Evolutionary conservation across 2,797 vertebrate genomes (phyloP).

Genomic region (Coregonus suidteri): DNA sequence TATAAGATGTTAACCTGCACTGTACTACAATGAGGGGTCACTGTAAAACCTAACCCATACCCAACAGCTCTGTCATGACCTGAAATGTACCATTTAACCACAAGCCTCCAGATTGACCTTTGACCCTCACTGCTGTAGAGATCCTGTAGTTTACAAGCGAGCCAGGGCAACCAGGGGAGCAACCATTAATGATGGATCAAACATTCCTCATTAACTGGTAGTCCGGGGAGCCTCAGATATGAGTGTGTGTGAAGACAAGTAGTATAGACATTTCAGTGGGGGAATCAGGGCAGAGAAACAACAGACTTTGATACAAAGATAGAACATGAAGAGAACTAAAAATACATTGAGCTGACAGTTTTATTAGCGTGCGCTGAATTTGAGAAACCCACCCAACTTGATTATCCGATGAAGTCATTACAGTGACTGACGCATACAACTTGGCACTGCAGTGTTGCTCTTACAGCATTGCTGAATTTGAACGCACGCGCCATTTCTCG

Average conservation of each 20-base stretch:
- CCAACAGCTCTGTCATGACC: background rate
- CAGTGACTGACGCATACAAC: too few species aligned
- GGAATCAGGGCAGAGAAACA: background rate
- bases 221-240: background rate
- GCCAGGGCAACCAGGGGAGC: constrained; percentile 5
- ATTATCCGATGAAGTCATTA: too few species aligned
- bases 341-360: background rate
- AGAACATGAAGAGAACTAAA: background rate
- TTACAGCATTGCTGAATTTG: too few species aligned
- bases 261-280: background rate
- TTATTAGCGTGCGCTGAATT: background rate
- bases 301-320: background rate
- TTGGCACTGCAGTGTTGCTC: too few species aligned
- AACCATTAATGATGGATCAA: constrained; percentile 42
- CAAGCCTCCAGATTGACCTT: constrained; percentile 21
- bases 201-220: constrained; percentile 19
- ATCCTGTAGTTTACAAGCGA: background rate
- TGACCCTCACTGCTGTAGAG: constrained; percentile 14
- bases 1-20: too few species aligned
- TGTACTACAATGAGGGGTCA: background rate
- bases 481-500: too few species aligned
- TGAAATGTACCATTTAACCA: constrained; percentile 2
- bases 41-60: background rate
- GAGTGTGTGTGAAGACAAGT: background rate
- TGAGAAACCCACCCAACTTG: background rate